Evolutionary conservation across 1,140 invertebrate species (phyloP).

Genomic region (Parapsyche elsis): DNA sequence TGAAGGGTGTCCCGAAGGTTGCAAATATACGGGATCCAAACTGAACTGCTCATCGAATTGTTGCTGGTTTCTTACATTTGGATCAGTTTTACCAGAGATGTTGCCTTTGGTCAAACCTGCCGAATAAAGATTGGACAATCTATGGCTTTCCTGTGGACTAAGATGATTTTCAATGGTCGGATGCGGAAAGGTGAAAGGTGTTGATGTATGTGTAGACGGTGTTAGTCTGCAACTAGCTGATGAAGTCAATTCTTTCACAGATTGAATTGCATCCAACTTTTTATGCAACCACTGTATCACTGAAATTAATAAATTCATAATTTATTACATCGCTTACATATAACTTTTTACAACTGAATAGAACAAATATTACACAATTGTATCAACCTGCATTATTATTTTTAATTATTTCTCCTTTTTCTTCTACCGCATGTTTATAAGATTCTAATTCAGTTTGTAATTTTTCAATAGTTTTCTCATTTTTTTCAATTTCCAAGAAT

Average conservation of each 20-base stretch:
- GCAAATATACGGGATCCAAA: constrained; percentile 64
- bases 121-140: constrained; percentile 63
- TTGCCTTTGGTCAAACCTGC: constrained; percentile 49
- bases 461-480: constrained; percentile 64
- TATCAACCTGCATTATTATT: constrained; percentile 72
- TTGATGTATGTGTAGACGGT: constrained; percentile 61
- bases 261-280: constrained; percentile 61
- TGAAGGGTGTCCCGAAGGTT: constrained; percentile 56
- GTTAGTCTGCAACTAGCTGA: constrained; percentile 47
- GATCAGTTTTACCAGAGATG: background rate
- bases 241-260: constrained; percentile 56
- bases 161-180: constrained; percentile 55
- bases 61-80: background rate
- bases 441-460: constrained; percentile 67
- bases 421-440: constrained; percentile 67
- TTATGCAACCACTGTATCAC: constrained; percentile 68
- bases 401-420: constrained; percentile 72
- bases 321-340: background rate
- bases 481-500: constrained; percentile 65
- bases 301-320: constrained; percentile 51
- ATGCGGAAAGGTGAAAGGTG: constrained; percentile 53
- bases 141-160: constrained; percentile 55
- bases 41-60: constrained; percentile 37
- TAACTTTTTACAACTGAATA: too few species aligned
- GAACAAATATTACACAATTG: constrained; percentile 54